Evolutionary conservation across 1,140 invertebrate genomes (phyloP), one percentile per base, ranked within the genome.

Genomic region (Hestina assimilis): DNA sequence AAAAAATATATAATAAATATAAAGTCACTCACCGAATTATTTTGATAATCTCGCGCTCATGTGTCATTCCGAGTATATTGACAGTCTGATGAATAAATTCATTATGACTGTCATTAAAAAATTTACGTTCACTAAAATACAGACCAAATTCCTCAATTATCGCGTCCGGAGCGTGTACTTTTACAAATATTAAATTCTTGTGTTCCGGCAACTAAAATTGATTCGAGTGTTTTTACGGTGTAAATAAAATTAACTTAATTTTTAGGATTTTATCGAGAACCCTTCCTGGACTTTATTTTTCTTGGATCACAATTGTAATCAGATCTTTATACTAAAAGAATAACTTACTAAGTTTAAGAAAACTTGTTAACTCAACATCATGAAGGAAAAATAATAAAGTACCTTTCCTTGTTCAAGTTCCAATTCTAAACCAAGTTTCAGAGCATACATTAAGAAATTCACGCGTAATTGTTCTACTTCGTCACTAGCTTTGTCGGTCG

Each of bases 31-130:
- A 35, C 31, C 31, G 38, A 8, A 64, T 50, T 11, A 55, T 19
- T 54, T 64, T 64, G 29, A 68, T 55, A 21, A 63, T 52, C 17
- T 68, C 61, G 19, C 28, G 57, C 21, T 68, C 65, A 35, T 29
- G 28, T 24, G 40, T 43, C 24, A 56, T 40, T 21, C n/a, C 19
- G 6, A 50, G 29, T 6, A 17, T 3, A 45, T 29, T 29, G 19
- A 28, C 14, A n/a, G n/a, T 15, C 7, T 53, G 50, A n/a, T 64
- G 50, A 9, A 68, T 31, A 12, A 61, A 64, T 19, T 64, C 54
- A 8, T 52, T 46, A n/a, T 64, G 66, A 23, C 14, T 58, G 3
- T 64, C 55, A 15, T 68, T 68, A 42, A 69, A 69, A 26, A 59
- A 54, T 52, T 51, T 65, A n/a, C 52, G 42, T n/a, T 62, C 31